These are phyloP conservation scores for Hippoglossus stenolepis DNA, from an alignment of 2,113 vertebrate genomes.

Conservation along the genomic window DNA sequence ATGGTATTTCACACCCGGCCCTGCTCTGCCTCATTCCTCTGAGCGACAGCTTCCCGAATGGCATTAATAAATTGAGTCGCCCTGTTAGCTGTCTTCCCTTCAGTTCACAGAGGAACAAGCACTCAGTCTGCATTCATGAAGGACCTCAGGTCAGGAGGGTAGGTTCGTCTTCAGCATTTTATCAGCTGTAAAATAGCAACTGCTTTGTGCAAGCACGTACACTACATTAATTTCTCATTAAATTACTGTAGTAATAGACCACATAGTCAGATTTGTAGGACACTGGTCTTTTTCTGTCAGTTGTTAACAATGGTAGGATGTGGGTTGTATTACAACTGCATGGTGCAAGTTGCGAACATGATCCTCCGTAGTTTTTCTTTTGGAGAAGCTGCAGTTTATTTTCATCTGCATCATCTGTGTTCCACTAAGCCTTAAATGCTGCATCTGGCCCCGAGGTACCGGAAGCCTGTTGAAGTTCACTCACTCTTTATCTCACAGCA, in stretches of 20 bases:
- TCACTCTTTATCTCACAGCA: constrained; percentile 8
- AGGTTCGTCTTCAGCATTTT: constrained; percentile 37
- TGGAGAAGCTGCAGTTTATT: neutral
- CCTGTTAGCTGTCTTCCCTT: constrained; percentile 54
- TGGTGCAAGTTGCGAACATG: neutral
- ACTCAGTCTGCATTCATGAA: constrained; percentile 37
- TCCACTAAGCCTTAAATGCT: neutral
- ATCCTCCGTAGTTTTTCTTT: neutral
- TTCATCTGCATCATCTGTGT: neutral
- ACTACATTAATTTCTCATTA: constrained; percentile 31
- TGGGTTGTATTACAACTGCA: neutral
- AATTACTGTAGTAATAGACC: constrained; percentile 5
- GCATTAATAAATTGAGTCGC: constrained; percentile 72
- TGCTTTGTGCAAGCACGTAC: constrained; percentile 5
- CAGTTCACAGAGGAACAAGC: constrained; percentile 48
- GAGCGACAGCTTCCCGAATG: constrained; percentile 76
- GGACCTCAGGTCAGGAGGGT: constrained; percentile 32
- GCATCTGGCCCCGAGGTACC: neutral
- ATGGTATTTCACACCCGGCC: constrained; percentile 62
- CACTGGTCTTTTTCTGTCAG: neutral
- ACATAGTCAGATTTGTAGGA: constrained; percentile 1
- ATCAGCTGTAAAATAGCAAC: constrained; percentile 42
- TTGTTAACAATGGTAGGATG: neutral
- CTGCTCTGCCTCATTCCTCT: constrained; percentile 55
- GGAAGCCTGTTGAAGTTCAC: neutral